Base-by-base conservation (phyloP, 2,888 invertebrate species). In the Hyalella azteca region DNA sequence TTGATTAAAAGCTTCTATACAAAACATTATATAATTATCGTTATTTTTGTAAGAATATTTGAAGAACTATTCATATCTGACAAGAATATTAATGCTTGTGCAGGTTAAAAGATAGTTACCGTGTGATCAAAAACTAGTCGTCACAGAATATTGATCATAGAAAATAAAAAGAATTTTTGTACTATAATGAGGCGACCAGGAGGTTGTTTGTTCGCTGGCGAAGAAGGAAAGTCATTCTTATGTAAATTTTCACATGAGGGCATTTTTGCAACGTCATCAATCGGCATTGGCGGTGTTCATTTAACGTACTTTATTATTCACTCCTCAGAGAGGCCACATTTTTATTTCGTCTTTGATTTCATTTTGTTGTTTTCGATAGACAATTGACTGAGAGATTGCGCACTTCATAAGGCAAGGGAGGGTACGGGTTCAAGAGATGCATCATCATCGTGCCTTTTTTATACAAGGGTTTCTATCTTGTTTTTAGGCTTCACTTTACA, bases 231-330 rank as follows among this genome's bases (percentile, higher is more conserved):
- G 22, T 36, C n/a, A 66, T 66, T 66, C 66, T 66, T 66, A 66
- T 66, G 66, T 29, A 36, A 66, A 66, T 66, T 22, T 66, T 36
- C 32, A 36, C 66, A 36, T 66, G 66, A n/a, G 66, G n/a, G 29
- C 32, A 66, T 29, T 66, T 66, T 32, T 66, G 66, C 66, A 36
- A 36, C 39, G 66, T 66, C 66, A 66, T 66, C 66, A 66, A 36
- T 32, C 66, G 66, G 66, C 66, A 66, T 66, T 66, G 66, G 66
- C 36, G 39, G 66, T 66, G 66, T 66, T 66, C 66, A 66, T 66
- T 66, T 66, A 66, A 66, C 66, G 66, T 66, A 66, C 66, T 66
- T 66, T 66, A 66, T 66, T 66, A 66, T 66, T 66, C 66, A 36
- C 29, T 66, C 36, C 29, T 66, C 66, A 66, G 66, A n/a, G n/a